These are phyloP conservation scores for Diadema setosum DNA, from an alignment of 35 echinoderm and acorn worm species.

Conservation along the genomic window DNA sequence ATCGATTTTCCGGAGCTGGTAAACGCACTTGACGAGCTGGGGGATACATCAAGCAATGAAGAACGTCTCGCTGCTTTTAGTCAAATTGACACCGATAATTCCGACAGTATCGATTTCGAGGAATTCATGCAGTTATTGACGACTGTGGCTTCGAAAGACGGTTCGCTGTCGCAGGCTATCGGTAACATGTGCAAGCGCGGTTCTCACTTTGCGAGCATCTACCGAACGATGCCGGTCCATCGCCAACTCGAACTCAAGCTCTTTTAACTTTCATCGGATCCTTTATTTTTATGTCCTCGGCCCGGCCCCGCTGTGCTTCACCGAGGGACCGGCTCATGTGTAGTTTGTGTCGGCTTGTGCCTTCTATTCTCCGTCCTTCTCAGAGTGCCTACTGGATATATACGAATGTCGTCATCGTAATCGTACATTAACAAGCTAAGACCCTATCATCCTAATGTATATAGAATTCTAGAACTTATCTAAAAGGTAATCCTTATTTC, in stretches of 20 bases:
- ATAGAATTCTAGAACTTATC: too few species aligned
- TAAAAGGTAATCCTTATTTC: too few species aligned
- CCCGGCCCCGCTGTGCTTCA: too few species aligned
- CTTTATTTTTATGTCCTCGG: too few species aligned
- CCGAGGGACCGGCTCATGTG: too few species aligned
- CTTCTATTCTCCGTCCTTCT: too few species aligned
- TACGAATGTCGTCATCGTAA: too few species aligned
- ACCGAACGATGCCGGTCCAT: neutral
- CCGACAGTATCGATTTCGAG: conserved; percentile 89
- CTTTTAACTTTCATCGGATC: too few species aligned
- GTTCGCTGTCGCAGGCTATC: conserved; percentile 26
- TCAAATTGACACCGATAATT: conserved; percentile 68
- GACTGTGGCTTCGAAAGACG: neutral
- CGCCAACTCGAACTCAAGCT: conserved; percentile 56
- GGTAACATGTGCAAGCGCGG: conserved; percentile 46
- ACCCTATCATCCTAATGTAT: too few species aligned
- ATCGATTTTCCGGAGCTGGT: conserved; percentile 88
- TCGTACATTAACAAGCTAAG: too few species aligned
- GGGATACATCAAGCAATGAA: conserved; percentile 42
- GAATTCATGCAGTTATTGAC: conserved; percentile 67
- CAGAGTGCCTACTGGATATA: too few species aligned
- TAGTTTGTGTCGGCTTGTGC: too few species aligned
- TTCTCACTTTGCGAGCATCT: neutral
- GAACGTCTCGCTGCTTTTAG: conserved; percentile 28
- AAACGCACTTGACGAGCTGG: conserved; percentile 58